A percentile compares a stretch with the other conserved stretches of the same genome.
Conservation (phyloP, 2,888 invertebrate genomes). For the Tenodera sinensis region DNA sequence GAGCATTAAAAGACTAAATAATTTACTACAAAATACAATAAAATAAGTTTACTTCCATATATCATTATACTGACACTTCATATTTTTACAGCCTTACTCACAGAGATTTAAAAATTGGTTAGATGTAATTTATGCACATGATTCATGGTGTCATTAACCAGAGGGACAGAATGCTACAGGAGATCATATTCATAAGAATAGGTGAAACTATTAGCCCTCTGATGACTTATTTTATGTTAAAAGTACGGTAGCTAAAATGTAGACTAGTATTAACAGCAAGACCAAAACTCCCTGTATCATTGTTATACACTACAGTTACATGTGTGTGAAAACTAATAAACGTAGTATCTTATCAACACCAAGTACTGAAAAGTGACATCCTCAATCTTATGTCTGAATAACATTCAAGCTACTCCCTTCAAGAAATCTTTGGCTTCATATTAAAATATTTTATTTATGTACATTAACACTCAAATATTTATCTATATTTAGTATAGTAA, state of each 20-base stretch:
- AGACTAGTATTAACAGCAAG: neutral
- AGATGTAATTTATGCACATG: neutral
- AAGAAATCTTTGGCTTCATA: too few species aligned
- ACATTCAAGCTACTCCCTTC: neutral
- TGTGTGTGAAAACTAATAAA: neutral
- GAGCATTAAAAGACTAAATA: too few species aligned
- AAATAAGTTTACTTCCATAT: too few species aligned
- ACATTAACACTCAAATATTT: neutral
- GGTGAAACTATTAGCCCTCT: neutral
- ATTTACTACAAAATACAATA: too few species aligned
- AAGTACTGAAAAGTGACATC: neutral
- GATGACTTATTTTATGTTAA: neutral
- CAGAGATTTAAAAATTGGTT: neutral
- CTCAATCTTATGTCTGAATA: neutral
- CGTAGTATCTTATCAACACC: neutral
- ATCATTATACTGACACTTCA: too few species aligned
- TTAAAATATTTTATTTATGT: neutral
- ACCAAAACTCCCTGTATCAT: neutral
- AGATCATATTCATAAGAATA: neutral
- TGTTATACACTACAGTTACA: neutral
- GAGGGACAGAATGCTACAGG: neutral
- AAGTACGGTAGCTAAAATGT: neutral
- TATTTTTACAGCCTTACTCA: too few species aligned
- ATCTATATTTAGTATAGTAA: neutral
- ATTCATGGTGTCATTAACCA: neutral